Evolutionary conservation across 2,113 vertebrate species (phyloP), one percentile per base, ranked within the genome.

Genomic region (Gulo gulo): DNA sequence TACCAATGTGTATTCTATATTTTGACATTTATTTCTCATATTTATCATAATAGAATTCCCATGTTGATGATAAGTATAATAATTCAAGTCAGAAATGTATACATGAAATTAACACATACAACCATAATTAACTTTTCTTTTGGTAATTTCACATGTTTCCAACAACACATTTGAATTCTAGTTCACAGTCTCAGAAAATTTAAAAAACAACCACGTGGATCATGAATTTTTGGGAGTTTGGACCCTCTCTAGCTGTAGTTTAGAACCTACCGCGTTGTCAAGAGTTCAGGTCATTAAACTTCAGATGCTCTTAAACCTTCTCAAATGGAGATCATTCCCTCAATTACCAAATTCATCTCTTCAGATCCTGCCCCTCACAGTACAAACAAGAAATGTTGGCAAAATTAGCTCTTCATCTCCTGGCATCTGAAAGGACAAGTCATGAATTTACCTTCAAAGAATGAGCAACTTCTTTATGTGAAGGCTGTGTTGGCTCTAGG

Each of bases 281-380:
- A 26, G 0, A 7, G 34, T 88, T 97, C 84, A 96, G 83, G 81
- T 71, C 9, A 74, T 94, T 97, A 95, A 94, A 88, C 59, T 94
- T 73, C 82, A 97, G 95, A 87, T 63, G 63, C 15, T 97, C 69
- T 88, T 71, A 88, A 97, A 94, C 6, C 12, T 91, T 82, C 47
- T 84, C 57, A 94, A 97, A 86, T 14, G 36, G 65, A 95, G 98
- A 97, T 95, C 92, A 0, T 73, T 84, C 65, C 34, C 6, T 91
- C 96, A 97, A 97, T 95, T 94, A 94, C n/a, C 85, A 97, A 95
- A 94, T 83, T 11, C 18, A 90, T 93, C 79, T 87, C 74, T 73
- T 93, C n/a, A 39, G 36, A 92, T 97, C 42, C 82, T 96, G 59
- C 96, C 94, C 88, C 12, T 97, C 76, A 57, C 21, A 95, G 55